A percentile compares a stretch with the other conserved stretches of the same genome.
phyloP scores from a whole-genome alignment of 1,140 invertebrate species.

The Brachionus calyciflorus region DNA sequence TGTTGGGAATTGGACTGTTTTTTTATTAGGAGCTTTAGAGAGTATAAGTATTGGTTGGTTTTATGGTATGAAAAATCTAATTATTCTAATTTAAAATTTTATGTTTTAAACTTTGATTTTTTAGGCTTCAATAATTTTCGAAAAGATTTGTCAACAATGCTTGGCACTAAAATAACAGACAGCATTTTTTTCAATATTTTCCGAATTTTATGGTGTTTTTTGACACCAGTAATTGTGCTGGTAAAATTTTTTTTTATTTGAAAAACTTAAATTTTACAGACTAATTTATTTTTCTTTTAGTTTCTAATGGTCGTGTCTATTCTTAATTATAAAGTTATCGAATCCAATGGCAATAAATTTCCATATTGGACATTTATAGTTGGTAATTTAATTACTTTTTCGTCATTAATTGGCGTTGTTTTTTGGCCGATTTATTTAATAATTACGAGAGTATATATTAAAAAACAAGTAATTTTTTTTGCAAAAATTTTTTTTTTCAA shows the following conservation, averaged over 20 bases:
- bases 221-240: not conserved
- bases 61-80: constrained; percentile 42
- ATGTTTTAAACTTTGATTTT: not conserved
- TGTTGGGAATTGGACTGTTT: constrained; percentile 44
- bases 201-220: not conserved
- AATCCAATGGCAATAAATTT: not conserved
- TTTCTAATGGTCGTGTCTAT: not conserved
- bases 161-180: constrained; percentile 4
- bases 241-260: not conserved
- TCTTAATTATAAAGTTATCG: not conserved
- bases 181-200: constrained; percentile 1
- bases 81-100: not conserved
- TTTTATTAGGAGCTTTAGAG: constrained; percentile 16
- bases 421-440: not conserved
- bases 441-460: not conserved
- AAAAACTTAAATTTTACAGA: not conserved
- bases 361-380: not conserved
- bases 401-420: not conserved
- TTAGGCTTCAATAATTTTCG: constrained; percentile 28
- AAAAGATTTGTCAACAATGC: constrained; percentile 27
- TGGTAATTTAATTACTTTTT: not conserved
- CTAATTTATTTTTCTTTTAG: not conserved
- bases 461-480: not conserved
- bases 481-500: not conserved
- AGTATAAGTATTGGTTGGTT: constrained; percentile 18